Percentiles rank a stretch among this genome's conserved stretches.
These are phyloP conservation scores for Lucilia cuprina DNA, from an alignment of 1,140 invertebrate genomes.

Conservation along the genomic window DNA sequence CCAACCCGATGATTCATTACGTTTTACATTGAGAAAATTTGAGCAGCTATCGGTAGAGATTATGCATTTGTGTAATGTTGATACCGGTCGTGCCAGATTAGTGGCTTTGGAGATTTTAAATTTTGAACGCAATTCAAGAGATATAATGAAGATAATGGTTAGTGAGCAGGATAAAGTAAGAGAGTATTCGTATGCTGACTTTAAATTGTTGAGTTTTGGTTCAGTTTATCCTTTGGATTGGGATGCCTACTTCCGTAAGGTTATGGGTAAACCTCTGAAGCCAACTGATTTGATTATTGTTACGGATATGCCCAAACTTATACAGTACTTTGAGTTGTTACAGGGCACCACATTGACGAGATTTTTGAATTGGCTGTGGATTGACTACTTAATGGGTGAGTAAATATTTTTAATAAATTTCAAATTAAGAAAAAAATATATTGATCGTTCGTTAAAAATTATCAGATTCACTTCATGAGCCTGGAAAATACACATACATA, in stretches of 20 bases:
- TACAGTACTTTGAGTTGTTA: constrained; percentile 47
- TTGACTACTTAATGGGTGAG: constrained; percentile 57
- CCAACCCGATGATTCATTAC: constrained; percentile 45
- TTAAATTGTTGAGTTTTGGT: constrained; percentile 48
- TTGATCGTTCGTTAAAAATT: too few relatives aligned
- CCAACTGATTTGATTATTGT: constrained; percentile 48
- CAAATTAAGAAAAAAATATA: too few relatives aligned
- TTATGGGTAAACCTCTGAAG: constrained; percentile 49
- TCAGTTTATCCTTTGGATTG: constrained; percentile 49
- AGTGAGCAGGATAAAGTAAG: constrained; percentile 45
- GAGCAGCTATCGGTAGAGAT: constrained; percentile 54
- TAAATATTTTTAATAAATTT: background rate
- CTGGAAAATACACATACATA: too few relatives aligned
- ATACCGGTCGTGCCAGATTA: constrained; percentile 51
- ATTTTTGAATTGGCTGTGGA: constrained; percentile 58
- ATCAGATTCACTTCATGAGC: too few relatives aligned
- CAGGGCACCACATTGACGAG: constrained; percentile 52
- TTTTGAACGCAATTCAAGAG: constrained; percentile 52
- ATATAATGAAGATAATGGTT: constrained; percentile 47
- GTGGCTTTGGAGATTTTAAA: constrained; percentile 53
- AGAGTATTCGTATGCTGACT: constrained; percentile 53
- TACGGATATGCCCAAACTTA: constrained; percentile 48
- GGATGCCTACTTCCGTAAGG: constrained; percentile 51
- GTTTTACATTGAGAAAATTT: constrained; percentile 51
- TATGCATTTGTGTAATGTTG: constrained; percentile 48